Evolutionary conservation across 2,888 invertebrate genomes (phyloP), one percentile per base, ranked within the genome.

Genomic region (Calliphora vomitoria): DNA sequence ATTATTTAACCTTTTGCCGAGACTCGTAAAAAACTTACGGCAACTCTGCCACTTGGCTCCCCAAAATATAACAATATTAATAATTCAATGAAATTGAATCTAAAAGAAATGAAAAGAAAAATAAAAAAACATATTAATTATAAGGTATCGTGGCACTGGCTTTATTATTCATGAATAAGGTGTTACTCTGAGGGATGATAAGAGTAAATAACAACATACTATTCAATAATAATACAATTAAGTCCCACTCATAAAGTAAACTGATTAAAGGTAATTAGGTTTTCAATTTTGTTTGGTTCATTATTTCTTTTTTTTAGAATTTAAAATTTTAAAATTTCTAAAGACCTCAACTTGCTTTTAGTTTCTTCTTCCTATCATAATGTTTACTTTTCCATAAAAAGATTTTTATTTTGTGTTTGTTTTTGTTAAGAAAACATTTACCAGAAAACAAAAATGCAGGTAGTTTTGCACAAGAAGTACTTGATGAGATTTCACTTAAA

Each of bases 251-350:
- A 66, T n/a, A 79, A 68, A 15, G n/a, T 79, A 79, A 84, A 84
- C 84, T 79, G 84, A 84, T 84, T 84, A 84, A 72, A 84, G 84
- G 84, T 79, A 84, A 84, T 84, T 84, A 84, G 71, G 83, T 55
- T 25, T 82, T 74, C 8, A 74, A 35, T 58, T 60, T 74, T 74
- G 44, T 60, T 20, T 55, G 13, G 4, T 10, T 31, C 13, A 11
- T 35, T 31, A 31, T 53, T 47, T 44, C 6, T 4, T 13, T 15
- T 55, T 60, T 44, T 41, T 44, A 1, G 68, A 31, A 47, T 66
- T 5, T 41, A 55, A 74, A n/a, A 58, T n/a, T 20, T 25, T 15
- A 15, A 78, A 74, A 75, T 58, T 79, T 84, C 66, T 66, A 79
- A 66, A 78, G 83, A 83, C 55, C 66, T 75, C 75, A 68, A 79